Evolutionary conservation across 2,888 invertebrate genomes (phyloP), one percentile per base, ranked within the genome.

Genomic region (Pimpla rufipes): DNA sequence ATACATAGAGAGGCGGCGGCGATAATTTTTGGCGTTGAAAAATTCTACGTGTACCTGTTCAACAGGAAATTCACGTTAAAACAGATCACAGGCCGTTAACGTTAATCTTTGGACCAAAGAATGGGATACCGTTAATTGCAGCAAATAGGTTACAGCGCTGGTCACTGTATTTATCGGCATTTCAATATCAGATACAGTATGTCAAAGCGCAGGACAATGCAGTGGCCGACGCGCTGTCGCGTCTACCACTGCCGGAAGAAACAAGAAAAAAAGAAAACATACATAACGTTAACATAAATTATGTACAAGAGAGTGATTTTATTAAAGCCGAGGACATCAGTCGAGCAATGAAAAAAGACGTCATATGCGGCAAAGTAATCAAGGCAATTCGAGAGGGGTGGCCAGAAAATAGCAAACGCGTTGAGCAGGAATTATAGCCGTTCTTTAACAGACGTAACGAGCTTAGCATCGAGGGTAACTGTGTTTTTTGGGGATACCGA

Each of bases 71-170:
- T 66, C 16, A 42, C 42, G 2, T 66, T 66, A n/a, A 45, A 8
- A 66, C 64, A 10, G 64, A 66, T 66, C 64, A 66, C 50, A 88
- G 91, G 73, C 93, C 93, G 4, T 82, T 93, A 16, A 85, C 78
- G 11, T 83, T 85, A n/a, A 81, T 81, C 23, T 81, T 81, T 37
- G 84, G 45, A 21, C 57, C 37, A 42, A 76, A 87, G 67, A 80
- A 67, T 71, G 64, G 47, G 66, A 88, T 29, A 86, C 89, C 68
- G 62, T 74, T 18, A 23, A 78, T 89, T 67, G 88, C 88, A 57
- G 87, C 90, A 16, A 84, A 85, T 55, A 83, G 86, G 42, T 87
- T 88, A 85, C 88, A 85, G 76, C 73, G 86, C 66, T 91, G 87
- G 88, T 88, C 90, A 4, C 57, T 87, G 3, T 78, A 88, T 10